Evolutionary conservation across 1,140 invertebrate genomes (phyloP).

Genomic region (Drosophila funebris): DNA sequence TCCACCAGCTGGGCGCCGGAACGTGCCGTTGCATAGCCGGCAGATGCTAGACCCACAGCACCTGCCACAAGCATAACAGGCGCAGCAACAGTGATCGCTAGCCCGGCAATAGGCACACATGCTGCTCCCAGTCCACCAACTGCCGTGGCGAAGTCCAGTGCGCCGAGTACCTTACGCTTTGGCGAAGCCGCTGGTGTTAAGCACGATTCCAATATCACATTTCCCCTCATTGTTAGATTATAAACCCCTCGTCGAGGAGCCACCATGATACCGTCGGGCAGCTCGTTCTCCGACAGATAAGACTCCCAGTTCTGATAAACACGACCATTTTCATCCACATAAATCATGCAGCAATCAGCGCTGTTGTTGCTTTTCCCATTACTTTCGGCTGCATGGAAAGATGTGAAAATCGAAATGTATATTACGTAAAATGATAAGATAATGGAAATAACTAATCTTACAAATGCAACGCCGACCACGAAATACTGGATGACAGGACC

Average conservation of each 20-base stretch:
- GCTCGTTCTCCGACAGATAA: constrained; percentile 59
- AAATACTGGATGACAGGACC: constrained; percentile 69
- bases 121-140: constrained; percentile 53
- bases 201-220: constrained; percentile 46
- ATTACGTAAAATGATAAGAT: background rate
- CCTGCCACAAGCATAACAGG: constrained; percentile 57
- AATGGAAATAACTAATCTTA: constrained; percentile 24
- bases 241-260: constrained; percentile 63
- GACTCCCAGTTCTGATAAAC: constrained; percentile 74
- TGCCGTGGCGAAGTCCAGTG: constrained; percentile 45
- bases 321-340: constrained; percentile 70
- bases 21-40: constrained; percentile 55
- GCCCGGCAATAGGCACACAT: constrained; percentile 42
- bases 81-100: constrained; percentile 52
- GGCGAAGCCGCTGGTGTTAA: constrained; percentile 44
- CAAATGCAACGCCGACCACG: constrained; percentile 66
- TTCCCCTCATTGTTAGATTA: background rate
- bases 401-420: too few relatives aligned
- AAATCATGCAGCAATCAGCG: constrained; percentile 69
- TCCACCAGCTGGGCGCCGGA: constrained; percentile 50
- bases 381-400: constrained; percentile 23
- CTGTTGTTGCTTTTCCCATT: constrained; percentile 44
- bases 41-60: constrained; percentile 47
- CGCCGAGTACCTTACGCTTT: constrained; percentile 16
- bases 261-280: constrained; percentile 67